Base-by-base conservation (phyloP, 1,140 invertebrate species). In the Sinella curviseta region DNA sequence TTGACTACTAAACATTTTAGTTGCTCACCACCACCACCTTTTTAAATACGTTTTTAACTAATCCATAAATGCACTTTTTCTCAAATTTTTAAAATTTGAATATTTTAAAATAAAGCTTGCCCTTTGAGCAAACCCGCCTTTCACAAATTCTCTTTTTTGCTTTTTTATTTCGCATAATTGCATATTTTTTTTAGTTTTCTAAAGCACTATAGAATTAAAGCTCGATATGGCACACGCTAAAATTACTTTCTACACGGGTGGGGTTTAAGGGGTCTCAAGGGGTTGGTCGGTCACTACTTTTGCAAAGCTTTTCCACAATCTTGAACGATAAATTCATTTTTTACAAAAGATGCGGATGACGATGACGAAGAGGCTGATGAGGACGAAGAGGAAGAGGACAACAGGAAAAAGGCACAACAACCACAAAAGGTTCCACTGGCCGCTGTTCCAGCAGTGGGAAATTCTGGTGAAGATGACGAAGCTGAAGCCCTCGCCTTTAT, bases 301-400 rank as follows among this genome's bases (percentile, higher is more conserved):
- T n/a, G n/a, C n/a, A n/a, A n/a, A n/a, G 30, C 30, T 74, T 74
- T 74, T 74, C 24, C 70, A 31, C 30, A 74, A 8, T 74, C 24
- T 74, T 74, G 12, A 31, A 30, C 70, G 34, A 36, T 17, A 24
- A 74, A 3, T 33, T 74, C 30, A 34, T 74, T 74, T 8, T 74
- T 74, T 36, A 12, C 26, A 12, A 33, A 34, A 30, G 8, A 74
- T 31, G 24, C 14, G 12, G 76, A 77, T 34, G 77, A 70, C 60
- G 57, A 36, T n/a, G 36, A 67, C 30, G 57, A 67, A 12, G 77
- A 77, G 16, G 79, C 74, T 35, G 79, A 78, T 67, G 78, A 80
- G 26, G 81, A 80, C 4, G 81, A 80, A 35, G 78, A 36, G 30
- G 81, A 80, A 31, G n/a, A 24, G 8, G 55, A 76, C 4, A n/a